Percentiles rank a stretch among this genome's conserved stretches.
These are phyloP conservation scores for Calephelis virginiensis DNA, from an alignment of 1,140 invertebrate species.

Conservation along the genomic window DNA sequence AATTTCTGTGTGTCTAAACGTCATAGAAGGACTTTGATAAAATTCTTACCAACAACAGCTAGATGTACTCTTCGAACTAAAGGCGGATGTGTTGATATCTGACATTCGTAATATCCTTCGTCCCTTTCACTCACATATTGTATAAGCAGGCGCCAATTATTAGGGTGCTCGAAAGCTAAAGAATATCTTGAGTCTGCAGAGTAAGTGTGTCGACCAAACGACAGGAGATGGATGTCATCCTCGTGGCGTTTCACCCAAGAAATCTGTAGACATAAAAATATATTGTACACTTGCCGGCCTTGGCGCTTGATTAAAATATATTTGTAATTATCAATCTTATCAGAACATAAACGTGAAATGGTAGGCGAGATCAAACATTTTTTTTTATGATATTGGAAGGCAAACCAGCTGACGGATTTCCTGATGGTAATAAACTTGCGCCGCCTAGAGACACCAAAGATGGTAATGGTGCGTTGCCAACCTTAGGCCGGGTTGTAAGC, in stretches of 20 bases:
- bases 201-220: constrained; percentile 88
- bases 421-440: neutral
- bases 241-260: constrained; percentile 87
- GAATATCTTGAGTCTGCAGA: constrained; percentile 87
- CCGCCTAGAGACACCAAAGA: too few species aligned
- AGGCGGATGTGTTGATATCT: constrained; percentile 88
- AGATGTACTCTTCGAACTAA: constrained; percentile 85
- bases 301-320: too few species aligned
- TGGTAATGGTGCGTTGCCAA: too few species aligned
- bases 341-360: too few species aligned
- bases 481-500: neutral
- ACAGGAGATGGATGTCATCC: constrained; percentile 86
- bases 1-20: too few species aligned
- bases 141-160: constrained; percentile 88
- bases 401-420: too few species aligned
- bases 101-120: constrained; percentile 88
- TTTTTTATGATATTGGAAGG: too few species aligned
- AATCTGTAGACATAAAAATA: constrained; percentile 65
- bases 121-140: constrained; percentile 86
- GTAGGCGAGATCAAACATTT: too few species aligned
- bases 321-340: too few species aligned
- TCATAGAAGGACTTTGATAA: neutral
- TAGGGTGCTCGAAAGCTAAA: constrained; percentile 85
- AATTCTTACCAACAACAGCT: constrained; percentile 84
- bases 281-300: neutral